These are phyloP conservation scores for Artibeus lituratus DNA, from an alignment of 2,797 vertebrate species.

Conservation along the genomic window DNA sequence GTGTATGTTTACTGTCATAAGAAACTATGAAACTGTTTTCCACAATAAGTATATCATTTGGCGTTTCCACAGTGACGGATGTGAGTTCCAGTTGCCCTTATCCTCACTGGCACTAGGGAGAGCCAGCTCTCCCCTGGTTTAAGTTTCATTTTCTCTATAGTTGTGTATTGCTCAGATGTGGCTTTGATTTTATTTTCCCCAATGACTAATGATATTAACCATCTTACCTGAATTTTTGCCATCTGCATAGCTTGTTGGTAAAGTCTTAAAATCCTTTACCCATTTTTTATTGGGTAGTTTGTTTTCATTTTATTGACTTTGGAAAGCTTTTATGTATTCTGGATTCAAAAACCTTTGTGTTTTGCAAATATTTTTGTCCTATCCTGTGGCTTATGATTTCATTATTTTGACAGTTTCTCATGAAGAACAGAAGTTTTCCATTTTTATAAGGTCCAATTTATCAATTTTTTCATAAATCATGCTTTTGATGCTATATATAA, in stretches of 20 bases:
- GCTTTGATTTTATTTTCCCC: slow-evolving; percentile 15
- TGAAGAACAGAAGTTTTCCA: slow-evolving; percentile 38
- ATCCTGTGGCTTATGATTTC: slow-evolving; percentile 20
- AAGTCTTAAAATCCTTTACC: not conserved
- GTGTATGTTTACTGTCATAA: not conserved
- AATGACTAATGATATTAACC: not conserved
- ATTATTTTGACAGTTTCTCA: not conserved
- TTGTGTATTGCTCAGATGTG: not conserved
- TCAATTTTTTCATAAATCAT: slow-evolving; percentile 13
- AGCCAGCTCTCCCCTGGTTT: not conserved
- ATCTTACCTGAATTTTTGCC: not conserved
- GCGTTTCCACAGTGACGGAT: accelerated
- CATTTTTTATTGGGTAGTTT: not conserved
- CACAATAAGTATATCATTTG: not conserved
- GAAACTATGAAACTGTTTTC: not conserved
- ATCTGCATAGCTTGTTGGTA: not conserved
- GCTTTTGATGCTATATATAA: slow-evolving; percentile 51
- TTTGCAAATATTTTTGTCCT: slow-evolving; percentile 51
- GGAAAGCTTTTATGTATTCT: slow-evolving; percentile 22
- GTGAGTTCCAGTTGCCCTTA: not conserved
- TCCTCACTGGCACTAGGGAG: not conserved
- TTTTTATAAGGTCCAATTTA: slow-evolving; percentile 6
- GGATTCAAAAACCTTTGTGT: slow-evolving; percentile 16
- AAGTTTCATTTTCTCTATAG: not conserved
- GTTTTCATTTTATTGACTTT: slow-evolving; percentile 38